Evolutionary conservation across 2,888 invertebrate genomes (phyloP).

Genomic region (Flexamia atlantica): DNA sequence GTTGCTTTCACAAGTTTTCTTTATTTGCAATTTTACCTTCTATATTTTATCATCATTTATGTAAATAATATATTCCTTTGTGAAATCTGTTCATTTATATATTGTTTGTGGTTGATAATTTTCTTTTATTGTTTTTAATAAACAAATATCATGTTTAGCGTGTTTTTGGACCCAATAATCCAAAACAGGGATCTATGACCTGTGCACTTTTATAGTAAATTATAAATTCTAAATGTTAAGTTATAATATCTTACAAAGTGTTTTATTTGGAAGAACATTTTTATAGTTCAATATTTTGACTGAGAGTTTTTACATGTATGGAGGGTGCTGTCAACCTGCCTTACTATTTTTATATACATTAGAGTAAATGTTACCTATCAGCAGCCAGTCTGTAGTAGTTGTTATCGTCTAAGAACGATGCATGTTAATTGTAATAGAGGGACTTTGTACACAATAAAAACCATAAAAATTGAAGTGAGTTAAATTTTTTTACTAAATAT

Average conservation of each 20-base stretch:
- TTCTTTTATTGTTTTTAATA: slow-evolving; percentile 2
- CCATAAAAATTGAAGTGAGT: not conserved
- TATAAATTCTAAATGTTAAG: not conserved
- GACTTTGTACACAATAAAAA: slow-evolving; percentile 55
- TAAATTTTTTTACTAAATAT: not conserved
- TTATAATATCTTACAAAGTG: not conserved
- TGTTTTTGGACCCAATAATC: not conserved
- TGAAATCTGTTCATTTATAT: slow-evolving; percentile 16
- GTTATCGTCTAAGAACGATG: slow-evolving; percentile 11
- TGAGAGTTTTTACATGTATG: slow-evolving; percentile 15
- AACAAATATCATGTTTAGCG: not conserved
- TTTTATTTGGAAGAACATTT: slow-evolving; percentile 12
- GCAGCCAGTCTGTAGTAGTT: slow-evolving; percentile 2
- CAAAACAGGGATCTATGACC: not conserved
- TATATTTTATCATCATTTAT: slow-evolving; percentile 45
- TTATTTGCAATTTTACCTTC: slow-evolving; percentile 1
- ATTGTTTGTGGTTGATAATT: not conserved
- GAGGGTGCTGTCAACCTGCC: slow-evolving; percentile 52
- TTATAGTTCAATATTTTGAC: slow-evolving; percentile 1
- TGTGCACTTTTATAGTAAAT: not conserved
- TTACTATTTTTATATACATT: slow-evolving; percentile 55
- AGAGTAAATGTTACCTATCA: slow-evolving; percentile 44
- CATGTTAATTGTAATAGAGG: slow-evolving; percentile 44
- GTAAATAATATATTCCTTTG: slow-evolving; percentile 29
- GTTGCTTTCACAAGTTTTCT: not conserved